phyloP scores from a whole-genome alignment of 2,113 vertebrate species.

The Toxostoma redivivum region DNA sequence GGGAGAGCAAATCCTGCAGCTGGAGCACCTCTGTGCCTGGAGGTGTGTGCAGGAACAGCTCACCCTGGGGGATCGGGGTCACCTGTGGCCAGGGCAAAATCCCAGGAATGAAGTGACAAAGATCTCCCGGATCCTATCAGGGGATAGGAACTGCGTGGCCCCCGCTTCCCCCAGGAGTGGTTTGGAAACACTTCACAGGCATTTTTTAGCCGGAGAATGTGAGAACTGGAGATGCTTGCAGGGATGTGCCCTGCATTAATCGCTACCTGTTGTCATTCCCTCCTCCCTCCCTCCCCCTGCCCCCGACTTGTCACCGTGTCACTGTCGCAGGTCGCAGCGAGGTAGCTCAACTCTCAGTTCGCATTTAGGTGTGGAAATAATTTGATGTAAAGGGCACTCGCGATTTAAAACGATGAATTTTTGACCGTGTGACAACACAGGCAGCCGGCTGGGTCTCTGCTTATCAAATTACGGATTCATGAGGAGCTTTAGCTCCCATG shows the following conservation, averaged over 20 bases:
- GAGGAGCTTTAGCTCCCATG: not conserved
- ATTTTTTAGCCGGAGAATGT: not conserved
- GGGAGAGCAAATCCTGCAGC: not conserved
- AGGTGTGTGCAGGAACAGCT: fast-evolving
- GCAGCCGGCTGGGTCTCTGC: not conserved
- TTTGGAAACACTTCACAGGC: not conserved
- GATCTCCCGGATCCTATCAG: not conserved
- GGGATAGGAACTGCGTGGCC: fast-evolving
- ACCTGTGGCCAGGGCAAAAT: not conserved
- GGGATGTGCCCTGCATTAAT: not conserved
- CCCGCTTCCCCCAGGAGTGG: fast-evolving
- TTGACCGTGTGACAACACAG: not conserved
- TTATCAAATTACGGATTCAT: not conserved
- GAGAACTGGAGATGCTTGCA: fast-evolving
- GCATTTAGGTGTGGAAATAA: not conserved
- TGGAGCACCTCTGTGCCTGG: not conserved
- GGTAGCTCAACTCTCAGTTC: fast-evolving
- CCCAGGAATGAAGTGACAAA: not conserved
- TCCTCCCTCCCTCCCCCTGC: not conserved
- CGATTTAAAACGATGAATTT: not conserved
- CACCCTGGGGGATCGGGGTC: fast-evolving
- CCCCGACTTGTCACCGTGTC: not conserved
- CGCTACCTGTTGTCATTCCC: not conserved
- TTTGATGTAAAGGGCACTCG: not conserved
- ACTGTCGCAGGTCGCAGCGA: fast-evolving